phyloP scores from a whole-genome alignment of 1,140 invertebrate genomes.

The Mamestra configurata region DNA sequence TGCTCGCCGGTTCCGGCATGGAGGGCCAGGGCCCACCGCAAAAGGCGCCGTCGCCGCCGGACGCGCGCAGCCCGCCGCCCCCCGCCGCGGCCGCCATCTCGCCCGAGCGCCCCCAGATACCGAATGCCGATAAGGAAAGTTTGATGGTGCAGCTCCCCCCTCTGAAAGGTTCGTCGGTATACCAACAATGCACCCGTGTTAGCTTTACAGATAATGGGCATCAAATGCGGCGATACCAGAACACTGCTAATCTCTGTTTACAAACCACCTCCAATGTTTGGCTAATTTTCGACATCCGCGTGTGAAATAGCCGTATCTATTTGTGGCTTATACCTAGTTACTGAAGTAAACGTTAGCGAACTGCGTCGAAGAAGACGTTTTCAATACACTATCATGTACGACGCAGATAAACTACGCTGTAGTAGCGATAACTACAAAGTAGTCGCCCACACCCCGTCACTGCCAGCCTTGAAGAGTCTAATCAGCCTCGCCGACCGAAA shows the following conservation, averaged over 20 bases:
- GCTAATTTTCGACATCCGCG: slow-evolving; percentile 54
- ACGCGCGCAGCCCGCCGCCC: slow-evolving; percentile 77
- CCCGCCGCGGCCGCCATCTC: slow-evolving; percentile 70
- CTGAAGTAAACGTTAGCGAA: slow-evolving; percentile 21
- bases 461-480: slow-evolving; percentile 59
- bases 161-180: slow-evolving; percentile 81
- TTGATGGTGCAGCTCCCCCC: slow-evolving; percentile 84
- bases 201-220: slow-evolving; percentile 36
- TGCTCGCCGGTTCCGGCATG: slow-evolving; percentile 76
- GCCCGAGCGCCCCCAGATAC: slow-evolving; percentile 71
- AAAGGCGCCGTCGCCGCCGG: slow-evolving; percentile 80
- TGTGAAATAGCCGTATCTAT: slow-evolving; percentile 53
- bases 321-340: slow-evolving; percentile 44
- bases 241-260: slow-evolving; percentile 58
- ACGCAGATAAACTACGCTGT: slow-evolving; percentile 35
- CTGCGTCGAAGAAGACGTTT: slow-evolving; percentile 10
- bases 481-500: slow-evolving; percentile 43
- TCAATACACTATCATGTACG: slow-evolving; percentile 30
- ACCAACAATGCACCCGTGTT: slow-evolving; percentile 42
- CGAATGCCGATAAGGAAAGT: slow-evolving; percentile 79
- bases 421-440: slow-evolving; percentile 36
- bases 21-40: slow-evolving; percentile 76
- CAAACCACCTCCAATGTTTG: slow-evolving; percentile 60
- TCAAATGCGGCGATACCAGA: slow-evolving; percentile 23
- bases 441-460: slow-evolving; percentile 53